A percentile compares a stretch with the other conserved stretches of the same genome.
Evolutionary conservation across 2,113 vertebrate species (phyloP).

Genomic region (Paraplagusia blochii): DNA sequence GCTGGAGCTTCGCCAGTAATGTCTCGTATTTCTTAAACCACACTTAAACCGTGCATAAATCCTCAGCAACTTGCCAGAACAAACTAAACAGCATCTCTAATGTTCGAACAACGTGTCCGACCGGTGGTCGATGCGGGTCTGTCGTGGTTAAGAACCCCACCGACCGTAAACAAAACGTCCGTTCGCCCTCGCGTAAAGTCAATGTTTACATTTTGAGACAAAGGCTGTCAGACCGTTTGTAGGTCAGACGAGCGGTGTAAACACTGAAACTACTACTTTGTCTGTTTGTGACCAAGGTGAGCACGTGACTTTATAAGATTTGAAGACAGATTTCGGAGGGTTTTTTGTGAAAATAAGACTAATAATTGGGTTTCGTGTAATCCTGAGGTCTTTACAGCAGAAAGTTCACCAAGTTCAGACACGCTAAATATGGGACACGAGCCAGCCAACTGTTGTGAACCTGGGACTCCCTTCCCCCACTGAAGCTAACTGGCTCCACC

Average conservation of each 20-base stretch:
- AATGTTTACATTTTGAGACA: conserved; percentile 66
- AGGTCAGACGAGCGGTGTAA: conserved; percentile 26
- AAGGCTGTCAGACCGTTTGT: conserved; percentile 45
- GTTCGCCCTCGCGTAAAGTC: conserved; percentile 12
- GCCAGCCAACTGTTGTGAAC: conserved; percentile 69
- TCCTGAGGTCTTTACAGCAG: conserved; percentile 26
- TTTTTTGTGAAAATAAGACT: background rate
- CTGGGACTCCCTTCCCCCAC: conserved; percentile 74
- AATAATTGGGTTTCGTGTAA: background rate
- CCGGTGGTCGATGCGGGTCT: background rate
- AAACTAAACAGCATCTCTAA: conserved; percentile 2
- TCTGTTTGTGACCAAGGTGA: too few species aligned
- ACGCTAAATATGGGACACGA: conserved; percentile 58
- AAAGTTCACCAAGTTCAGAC: conserved; percentile 72
- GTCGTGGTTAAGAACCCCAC: background rate
- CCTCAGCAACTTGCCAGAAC: conserved; percentile 2
- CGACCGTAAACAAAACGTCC: background rate
- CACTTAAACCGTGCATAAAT: conserved; percentile 13
- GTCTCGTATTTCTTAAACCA: conserved; percentile 1
- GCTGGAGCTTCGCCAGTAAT: background rate
- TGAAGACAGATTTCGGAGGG: background rate
- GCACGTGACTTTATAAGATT: too few species aligned
- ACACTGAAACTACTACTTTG: conserved; percentile 1
- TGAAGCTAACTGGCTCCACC: conserved; percentile 49
- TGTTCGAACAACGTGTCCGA: background rate